phyloP scores from a whole-genome alignment of 2,888 invertebrate genomes.

The Pyrgus malvae region DNA sequence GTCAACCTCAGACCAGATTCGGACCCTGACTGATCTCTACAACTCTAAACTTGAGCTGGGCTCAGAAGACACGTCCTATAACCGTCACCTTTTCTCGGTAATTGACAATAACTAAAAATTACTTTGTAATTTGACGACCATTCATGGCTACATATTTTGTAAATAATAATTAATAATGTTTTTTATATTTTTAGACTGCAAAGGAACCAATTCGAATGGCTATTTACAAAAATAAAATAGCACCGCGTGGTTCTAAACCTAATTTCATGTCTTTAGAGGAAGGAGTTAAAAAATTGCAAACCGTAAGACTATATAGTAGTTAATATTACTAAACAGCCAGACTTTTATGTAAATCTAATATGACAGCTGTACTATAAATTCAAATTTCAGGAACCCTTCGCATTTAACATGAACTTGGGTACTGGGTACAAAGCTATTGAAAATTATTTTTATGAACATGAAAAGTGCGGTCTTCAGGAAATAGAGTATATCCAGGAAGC shows the following conservation, averaged over 20 bases:
- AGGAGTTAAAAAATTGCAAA: slow-evolving; percentile 79
- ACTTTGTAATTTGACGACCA: too few relatives aligned
- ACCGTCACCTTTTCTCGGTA: slow-evolving; percentile 83
- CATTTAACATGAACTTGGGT: slow-evolving; percentile 83
- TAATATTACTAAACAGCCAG: too few relatives aligned
- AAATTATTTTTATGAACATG: slow-evolving; percentile 83
- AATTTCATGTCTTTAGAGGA: slow-evolving; percentile 81
- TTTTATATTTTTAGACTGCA: slow-evolving; percentile 61
- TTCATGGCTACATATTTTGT: too few relatives aligned
- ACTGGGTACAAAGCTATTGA: slow-evolving; percentile 83
- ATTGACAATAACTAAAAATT: background rate
- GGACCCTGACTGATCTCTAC: slow-evolving; percentile 83
- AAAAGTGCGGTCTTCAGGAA: slow-evolving; percentile 86
- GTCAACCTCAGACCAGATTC: slow-evolving; percentile 85
- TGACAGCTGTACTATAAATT: background rate
- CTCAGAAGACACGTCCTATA: slow-evolving; percentile 84
- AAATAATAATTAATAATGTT: too few relatives aligned
- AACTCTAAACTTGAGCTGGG: slow-evolving; percentile 85
- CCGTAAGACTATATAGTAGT: slow-evolving; percentile 41
- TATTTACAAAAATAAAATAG: slow-evolving; percentile 83
- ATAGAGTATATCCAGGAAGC: slow-evolving; percentile 78
- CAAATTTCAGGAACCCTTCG: slow-evolving; percentile 78
- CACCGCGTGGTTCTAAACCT: slow-evolving; percentile 77
- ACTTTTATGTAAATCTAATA: background rate
- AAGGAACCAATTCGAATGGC: slow-evolving; percentile 73